Evolutionary conservation across 1,140 invertebrate species (phyloP), one percentile per base, ranked within the genome.

Genomic region (Mactra quadrangularis): DNA sequence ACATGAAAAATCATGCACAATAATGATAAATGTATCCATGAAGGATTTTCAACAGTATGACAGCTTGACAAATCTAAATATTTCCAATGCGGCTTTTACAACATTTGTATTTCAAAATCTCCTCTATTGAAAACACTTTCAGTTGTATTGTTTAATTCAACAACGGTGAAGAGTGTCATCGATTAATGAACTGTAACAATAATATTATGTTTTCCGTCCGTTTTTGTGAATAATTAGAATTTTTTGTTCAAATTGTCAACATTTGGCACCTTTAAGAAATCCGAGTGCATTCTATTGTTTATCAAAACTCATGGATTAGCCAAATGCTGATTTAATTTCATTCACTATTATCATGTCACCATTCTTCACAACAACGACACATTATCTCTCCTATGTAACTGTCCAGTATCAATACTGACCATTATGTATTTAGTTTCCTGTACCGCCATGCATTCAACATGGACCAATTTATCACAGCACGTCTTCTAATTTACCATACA

Each of bases 401-500:
- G 74, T 76, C 74, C 74, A 45, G 27, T 22, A 76, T 45, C 55
- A 76, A 76, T 62, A 76, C 57, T 64, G 47, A 62, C 74, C 74
- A 76, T 76, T 76, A 57, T 76, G 59, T 64, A 62, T 45, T 35
- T 35, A 3, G 25, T 29, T 35, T 62, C 74, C 50, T 52, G 53
- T 75, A 53, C 53, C 31, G 25, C 52, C 60, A 22, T 22, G 33
- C n/a, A n/a, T 68, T 50, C 45, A 35, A 13, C 27, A 50, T 15
- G 19, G 41, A 17, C 55, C 70, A 45, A 81, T 81, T 81, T 81
- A 81, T 81, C 77, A 81, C 77, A 81, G 77, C 52, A 71, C 53
- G 77, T 15, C 41, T 57, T 60, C 77, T 81, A 81, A 71, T 81
- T 55, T 53, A 41, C 62, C 41, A 19, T 70, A 38, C 35, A 71